Evolutionary conservation across 1,140 invertebrate genomes (phyloP), one percentile per base, ranked within the genome.

Genomic region (Drosophila kurseongensis): DNA sequence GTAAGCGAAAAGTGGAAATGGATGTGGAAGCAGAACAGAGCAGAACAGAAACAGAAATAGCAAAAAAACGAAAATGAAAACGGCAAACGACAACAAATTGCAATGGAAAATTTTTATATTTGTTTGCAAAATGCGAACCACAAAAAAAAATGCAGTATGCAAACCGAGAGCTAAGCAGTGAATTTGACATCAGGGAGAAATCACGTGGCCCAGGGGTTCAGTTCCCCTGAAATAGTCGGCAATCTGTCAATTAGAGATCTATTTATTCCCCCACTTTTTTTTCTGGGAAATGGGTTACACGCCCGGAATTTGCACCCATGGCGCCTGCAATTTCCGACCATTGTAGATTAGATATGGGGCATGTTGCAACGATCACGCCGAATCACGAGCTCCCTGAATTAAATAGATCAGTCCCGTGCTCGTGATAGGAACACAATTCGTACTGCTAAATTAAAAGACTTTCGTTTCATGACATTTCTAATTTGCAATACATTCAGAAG

Each of bases 51-150:
- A 29, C 29, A 16, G 36, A 14, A 16, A 29, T 23, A 7, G 23
- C 23, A 23, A 1, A 27, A 73, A 51, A 75, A 57, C 32, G 66
- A 74, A 50, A 78, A 62, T 68, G 55, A 73, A 79, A 80, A 80
- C 50, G 63, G 77, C 77, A 69, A 63, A 83, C 59, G 67, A 54
- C 51, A 84, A 80, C 80, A 81, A 78, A 75, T 80, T 80, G 74
- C 67, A 82, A 29, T 80, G 80, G 80, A 82, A 82, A 82, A 63
- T 82, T 82, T 81, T 82, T 47, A 54, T 32, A 50, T 56, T 71
- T 71, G 52, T 55, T 66, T 44, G 61, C 69, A 63, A 80, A 80
- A 75, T 78, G 63, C 51, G 27, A 48, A 29, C 58, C 13, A 42
- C 42, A 61, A 51, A 58, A 54, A 54, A 54, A 54, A 41, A 42